Conservation (phyloP, 2,113 vertebrate species). For the Lamprologus callipterus region DNA sequence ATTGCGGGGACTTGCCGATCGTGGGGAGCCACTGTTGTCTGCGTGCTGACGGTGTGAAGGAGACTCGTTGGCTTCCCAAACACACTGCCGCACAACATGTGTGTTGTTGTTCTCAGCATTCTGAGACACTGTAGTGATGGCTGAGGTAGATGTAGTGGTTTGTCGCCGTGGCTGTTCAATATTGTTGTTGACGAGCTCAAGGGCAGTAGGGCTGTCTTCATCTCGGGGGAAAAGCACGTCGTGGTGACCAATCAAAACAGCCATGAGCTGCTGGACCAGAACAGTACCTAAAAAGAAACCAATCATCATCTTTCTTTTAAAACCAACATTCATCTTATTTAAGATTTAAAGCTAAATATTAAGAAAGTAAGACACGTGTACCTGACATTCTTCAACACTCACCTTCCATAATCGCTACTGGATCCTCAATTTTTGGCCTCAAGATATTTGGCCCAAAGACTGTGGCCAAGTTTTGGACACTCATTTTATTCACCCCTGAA, state of each 20-base stretch:
- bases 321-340: neutral
- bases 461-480: slow-evolving; percentile 92
- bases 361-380: neutral
- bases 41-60: slow-evolving; percentile 69
- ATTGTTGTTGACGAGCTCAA: slow-evolving; percentile 81
- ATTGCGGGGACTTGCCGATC: slow-evolving; percentile 80
- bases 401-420: slow-evolving; percentile 97
- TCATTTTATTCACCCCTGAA: slow-evolving; percentile 97
- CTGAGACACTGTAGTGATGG: slow-evolving; percentile 41
- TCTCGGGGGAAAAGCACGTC: slow-evolving; percentile 82
- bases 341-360: neutral
- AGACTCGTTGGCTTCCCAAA: slow-evolving; percentile 84
- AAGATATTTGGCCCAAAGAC: slow-evolving; percentile 97
- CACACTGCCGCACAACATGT: slow-evolving; percentile 71
- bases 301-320: neutral
- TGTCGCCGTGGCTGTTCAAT: slow-evolving; percentile 71
- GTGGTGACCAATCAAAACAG: slow-evolving; percentile 88
- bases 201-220: slow-evolving; percentile 62
- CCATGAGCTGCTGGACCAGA: slow-evolving; percentile 96
- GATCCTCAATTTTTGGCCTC: slow-evolving; percentile 92
- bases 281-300: slow-evolving; percentile 77
- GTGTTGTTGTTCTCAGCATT: slow-evolving; percentile 88
- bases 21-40: slow-evolving; percentile 76
- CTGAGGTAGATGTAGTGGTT: slow-evolving; percentile 15
- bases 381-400: neutral